Percentiles rank a stretch among this genome's conserved stretches.
Evolutionary conservation across 1,140 invertebrate genomes (phyloP).

Genomic region (Charaxes varanes): DNA sequence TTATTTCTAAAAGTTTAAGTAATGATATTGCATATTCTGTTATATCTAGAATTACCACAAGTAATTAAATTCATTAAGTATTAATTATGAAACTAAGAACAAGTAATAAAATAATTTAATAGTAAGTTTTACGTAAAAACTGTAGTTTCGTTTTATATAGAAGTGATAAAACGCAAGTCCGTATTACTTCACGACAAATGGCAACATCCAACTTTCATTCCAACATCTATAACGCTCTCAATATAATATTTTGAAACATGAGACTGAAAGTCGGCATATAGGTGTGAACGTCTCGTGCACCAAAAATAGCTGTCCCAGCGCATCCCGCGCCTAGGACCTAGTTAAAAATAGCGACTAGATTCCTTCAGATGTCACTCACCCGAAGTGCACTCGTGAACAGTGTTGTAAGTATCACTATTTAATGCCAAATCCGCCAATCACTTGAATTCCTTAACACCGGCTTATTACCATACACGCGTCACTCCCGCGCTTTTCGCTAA

Average conservation of each 20-base stretch:
- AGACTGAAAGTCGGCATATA: slow-evolving; percentile 44
- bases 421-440: slow-evolving; percentile 40
- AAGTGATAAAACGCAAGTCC: not conserved
- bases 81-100: no score
- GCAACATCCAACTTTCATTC: not conserved
- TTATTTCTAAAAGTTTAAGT: no score
- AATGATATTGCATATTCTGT: no score
- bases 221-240: not conserved
- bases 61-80: no score
- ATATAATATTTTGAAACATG: slow-evolving; percentile 39
- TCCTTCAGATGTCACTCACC: slow-evolving; percentile 60
- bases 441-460: slow-evolving; percentile 42
- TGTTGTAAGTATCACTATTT: slow-evolving; percentile 27
- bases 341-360: slow-evolving; percentile 60
- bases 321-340: slow-evolving; percentile 40
- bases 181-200: slow-evolving; percentile 5
- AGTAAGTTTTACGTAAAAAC: not conserved
- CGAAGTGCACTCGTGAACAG: slow-evolving; percentile 35
- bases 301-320: slow-evolving; percentile 61
- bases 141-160: not conserved
- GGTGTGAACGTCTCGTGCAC: slow-evolving; percentile 49
- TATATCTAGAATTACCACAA: no score
- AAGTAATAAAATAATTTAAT: not conserved
- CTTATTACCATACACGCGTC: slow-evolving; percentile 42
- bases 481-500: slow-evolving; percentile 35